Evolutionary conservation across 2,888 invertebrate species (phyloP).

Genomic region (Campoplex capitator): DNA sequence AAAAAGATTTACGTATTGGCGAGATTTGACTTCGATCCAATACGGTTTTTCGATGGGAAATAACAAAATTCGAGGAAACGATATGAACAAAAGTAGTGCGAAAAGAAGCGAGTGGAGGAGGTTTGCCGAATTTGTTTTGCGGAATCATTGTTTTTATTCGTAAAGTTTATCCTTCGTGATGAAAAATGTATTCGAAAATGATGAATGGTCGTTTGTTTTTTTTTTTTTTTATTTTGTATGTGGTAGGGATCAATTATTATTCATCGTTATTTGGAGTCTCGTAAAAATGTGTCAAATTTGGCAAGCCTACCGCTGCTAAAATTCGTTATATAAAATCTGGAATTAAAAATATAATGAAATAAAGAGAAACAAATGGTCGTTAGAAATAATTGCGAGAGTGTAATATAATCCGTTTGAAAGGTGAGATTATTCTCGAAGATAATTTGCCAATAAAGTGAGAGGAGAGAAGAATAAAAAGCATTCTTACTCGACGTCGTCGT

Average conservation of each 20-base stretch:
- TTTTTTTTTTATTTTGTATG: neutral
- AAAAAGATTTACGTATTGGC: slow-evolving; percentile 42
- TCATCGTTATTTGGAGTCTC: neutral
- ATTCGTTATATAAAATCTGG: neutral
- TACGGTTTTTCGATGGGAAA: slow-evolving; percentile 10
- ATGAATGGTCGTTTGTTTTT: slow-evolving; percentile 6
- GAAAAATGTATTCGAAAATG: slow-evolving; percentile 7
- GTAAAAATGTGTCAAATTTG: slow-evolving; percentile 38
- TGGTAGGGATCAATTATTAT: neutral
- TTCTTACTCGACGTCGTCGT: slow-evolving; percentile 42
- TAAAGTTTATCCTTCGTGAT: slow-evolving; percentile 15
- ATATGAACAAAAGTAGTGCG: slow-evolving; percentile 60
- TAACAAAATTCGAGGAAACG: slow-evolving; percentile 45
- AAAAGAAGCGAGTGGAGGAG: slow-evolving; percentile 37
- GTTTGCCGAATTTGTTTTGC: slow-evolving; percentile 54
- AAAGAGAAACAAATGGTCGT: neutral
- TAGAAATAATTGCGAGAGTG: slow-evolving; percentile 18
- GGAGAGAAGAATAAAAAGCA: neutral
- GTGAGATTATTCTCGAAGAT: slow-evolving; percentile 25
- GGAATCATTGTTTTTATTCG: slow-evolving; percentile 37
- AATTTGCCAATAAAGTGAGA: neutral
- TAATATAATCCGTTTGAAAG: slow-evolving; percentile 5
- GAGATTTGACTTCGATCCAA: slow-evolving; percentile 56
- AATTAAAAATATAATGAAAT: neutral
- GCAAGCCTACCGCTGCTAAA: slow-evolving; percentile 36